A percentile compares a stretch with the other conserved stretches of the same genome.
phyloP scores from a whole-genome alignment of 1,140 invertebrate genomes.

The Meteorus sp. region DNA sequence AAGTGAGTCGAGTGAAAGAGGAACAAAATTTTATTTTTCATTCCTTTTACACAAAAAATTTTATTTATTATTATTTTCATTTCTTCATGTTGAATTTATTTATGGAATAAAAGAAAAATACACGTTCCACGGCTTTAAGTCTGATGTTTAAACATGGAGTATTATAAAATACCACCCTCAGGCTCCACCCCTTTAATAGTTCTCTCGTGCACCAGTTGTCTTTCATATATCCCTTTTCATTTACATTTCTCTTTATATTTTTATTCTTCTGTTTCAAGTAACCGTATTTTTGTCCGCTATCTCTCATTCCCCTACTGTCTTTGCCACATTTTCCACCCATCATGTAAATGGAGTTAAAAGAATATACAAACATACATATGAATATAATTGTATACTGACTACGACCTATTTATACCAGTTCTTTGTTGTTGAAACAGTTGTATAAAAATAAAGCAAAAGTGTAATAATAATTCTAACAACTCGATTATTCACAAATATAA shows the following conservation, averaged over 20 bases:
- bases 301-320: too few relatives aligned
- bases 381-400: neutral
- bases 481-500: too few relatives aligned
- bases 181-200: slow-evolving; percentile 28
- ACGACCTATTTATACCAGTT: too few relatives aligned
- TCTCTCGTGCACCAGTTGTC: slow-evolving; percentile 8
- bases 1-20: too few relatives aligned
- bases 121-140: slow-evolving; percentile 20
- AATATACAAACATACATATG: neutral
- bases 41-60: too few relatives aligned
- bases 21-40: too few relatives aligned
- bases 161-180: too few relatives aligned
- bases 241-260: neutral
- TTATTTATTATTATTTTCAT: neutral
- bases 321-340: too few relatives aligned
- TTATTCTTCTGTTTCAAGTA: neutral
- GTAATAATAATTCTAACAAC: neutral
- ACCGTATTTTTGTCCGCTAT: too few relatives aligned
- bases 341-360: neutral
- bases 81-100: too few relatives aligned
- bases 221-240: neutral
- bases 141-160: slow-evolving; percentile 14
- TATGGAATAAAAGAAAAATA: too few relatives aligned
- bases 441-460: neutral
- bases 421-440: too few relatives aligned